These are phyloP conservation scores for Peromyscus attwateri DNA, from an alignment of 2,797 vertebrate species.

Conservation along the genomic window DNA sequence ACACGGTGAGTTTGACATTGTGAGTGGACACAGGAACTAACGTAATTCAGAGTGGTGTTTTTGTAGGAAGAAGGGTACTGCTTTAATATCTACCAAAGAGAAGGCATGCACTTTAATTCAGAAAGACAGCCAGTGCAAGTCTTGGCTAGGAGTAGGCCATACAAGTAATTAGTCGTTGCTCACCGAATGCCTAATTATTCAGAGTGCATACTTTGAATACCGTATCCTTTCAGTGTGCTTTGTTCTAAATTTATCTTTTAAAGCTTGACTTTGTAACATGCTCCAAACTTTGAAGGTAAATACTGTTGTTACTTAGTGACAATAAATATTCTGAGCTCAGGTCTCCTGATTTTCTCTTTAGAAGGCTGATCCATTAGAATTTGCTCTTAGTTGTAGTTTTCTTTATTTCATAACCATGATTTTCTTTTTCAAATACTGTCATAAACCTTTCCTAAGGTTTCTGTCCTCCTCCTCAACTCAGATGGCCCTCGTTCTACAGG, in stretches of 20 bases:
- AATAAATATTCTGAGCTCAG: background rate
- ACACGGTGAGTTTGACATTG: background rate
- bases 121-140: background rate
- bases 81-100: background rate
- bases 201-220: conserved; percentile 1
- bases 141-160: background rate
- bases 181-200: background rate
- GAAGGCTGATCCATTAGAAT: conserved; percentile 12
- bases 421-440: conserved; percentile 54
- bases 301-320: background rate
- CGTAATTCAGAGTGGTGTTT: conserved; percentile 10
- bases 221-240: conserved; percentile 38
- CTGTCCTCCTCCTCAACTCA: conserved; percentile 80
- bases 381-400: conserved; percentile 37
- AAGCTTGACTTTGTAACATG: background rate
- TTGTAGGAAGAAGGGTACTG: conserved; percentile 45
- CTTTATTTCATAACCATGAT: background rate
- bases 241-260: conserved; percentile 45
- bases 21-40: background rate
- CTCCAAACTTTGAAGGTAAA: background rate
- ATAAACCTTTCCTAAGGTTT: conserved; percentile 61
- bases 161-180: background rate
- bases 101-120: background rate
- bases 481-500: conserved; percentile 94
- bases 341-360: background rate